Conservation (phyloP, 1,140 invertebrate species). For the Zaprionus inermis region DNA sequence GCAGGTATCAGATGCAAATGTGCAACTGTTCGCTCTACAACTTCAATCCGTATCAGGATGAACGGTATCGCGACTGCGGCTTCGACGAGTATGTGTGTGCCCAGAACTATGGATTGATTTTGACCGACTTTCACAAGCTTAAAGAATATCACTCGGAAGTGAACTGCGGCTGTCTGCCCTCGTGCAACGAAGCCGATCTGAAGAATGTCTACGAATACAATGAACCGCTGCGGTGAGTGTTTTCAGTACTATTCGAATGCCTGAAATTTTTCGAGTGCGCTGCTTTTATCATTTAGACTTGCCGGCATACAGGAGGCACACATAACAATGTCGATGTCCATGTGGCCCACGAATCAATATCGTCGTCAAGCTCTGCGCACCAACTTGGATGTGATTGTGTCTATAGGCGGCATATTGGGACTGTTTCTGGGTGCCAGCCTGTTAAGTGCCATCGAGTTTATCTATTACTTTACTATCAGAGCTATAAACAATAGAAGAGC, state of each 20-base stretch:
- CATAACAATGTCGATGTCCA: constrained; percentile 57
- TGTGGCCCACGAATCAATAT: constrained; percentile 77
- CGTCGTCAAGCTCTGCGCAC: constrained; percentile 85
- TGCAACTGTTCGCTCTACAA: constrained; percentile 85
- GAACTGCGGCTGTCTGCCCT: constrained; percentile 84
- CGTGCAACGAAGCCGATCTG: constrained; percentile 85
- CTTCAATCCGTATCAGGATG: constrained; percentile 48
- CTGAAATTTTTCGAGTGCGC: not conserved
- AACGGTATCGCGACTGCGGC: constrained; percentile 59
- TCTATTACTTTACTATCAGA: constrained; percentile 84
- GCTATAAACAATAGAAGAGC: constrained; percentile 42
- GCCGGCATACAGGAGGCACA: constrained; percentile 6
- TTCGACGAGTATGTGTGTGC: constrained; percentile 55
- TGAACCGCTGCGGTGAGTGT: constrained; percentile 25
- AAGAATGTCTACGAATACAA: constrained; percentile 63
- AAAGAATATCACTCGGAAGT: constrained; percentile 37
- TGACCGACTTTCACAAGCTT: constrained; percentile 55
- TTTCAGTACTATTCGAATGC: not conserved
- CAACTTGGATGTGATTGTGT: constrained; percentile 78
- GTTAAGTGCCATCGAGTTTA: constrained; percentile 85
- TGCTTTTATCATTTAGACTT: constrained; percentile 1
- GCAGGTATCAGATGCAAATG: constrained; percentile 78
- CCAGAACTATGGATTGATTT: constrained; percentile 57
- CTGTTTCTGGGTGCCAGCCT: constrained; percentile 85
- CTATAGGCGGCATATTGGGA: constrained; percentile 85